These are phyloP conservation scores for Maniola hyperantus DNA, from an alignment of 2,888 invertebrate species.

Conservation along the genomic window DNA sequence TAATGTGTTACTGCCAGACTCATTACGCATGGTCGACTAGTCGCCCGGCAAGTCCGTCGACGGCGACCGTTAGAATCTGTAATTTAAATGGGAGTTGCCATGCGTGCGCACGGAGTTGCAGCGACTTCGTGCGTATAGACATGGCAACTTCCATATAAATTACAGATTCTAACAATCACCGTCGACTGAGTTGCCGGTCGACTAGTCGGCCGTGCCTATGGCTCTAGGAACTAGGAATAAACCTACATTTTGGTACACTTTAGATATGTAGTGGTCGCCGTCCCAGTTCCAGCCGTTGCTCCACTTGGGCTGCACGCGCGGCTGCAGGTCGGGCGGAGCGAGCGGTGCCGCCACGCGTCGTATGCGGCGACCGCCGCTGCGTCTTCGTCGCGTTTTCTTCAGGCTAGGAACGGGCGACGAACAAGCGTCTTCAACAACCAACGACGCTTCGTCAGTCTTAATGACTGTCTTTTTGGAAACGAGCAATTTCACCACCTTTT, in stretches of 20 bases:
- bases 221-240: neutral
- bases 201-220: too few relatives aligned
- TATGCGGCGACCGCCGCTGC: conserved; percentile 48
- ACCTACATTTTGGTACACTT: conserved; percentile 94
- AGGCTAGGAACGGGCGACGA: conserved; percentile 46
- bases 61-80: too few relatives aligned
- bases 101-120: too few relatives aligned
- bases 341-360: conserved; percentile 46
- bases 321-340: conserved; percentile 47
- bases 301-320: conserved; percentile 82
- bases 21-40: too few relatives aligned
- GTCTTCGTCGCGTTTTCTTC: conserved; percentile 47
- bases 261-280: conserved; percentile 90
- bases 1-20: too few relatives aligned
- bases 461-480: conserved; percentile 73
- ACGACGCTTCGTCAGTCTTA: conserved; percentile 68
- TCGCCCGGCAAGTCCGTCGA: too few relatives aligned
- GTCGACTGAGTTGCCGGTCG: too few relatives aligned
- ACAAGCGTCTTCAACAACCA: conserved; percentile 60
- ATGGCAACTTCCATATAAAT: too few relatives aligned
- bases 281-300: conserved; percentile 97
- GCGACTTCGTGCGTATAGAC: too few relatives aligned
- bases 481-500: conserved; percentile 71
- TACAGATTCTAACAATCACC: too few relatives aligned
- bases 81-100: too few relatives aligned